phyloP scores from a whole-genome alignment of 2,888 invertebrate genomes.

The Drosophila demipolita region DNA sequence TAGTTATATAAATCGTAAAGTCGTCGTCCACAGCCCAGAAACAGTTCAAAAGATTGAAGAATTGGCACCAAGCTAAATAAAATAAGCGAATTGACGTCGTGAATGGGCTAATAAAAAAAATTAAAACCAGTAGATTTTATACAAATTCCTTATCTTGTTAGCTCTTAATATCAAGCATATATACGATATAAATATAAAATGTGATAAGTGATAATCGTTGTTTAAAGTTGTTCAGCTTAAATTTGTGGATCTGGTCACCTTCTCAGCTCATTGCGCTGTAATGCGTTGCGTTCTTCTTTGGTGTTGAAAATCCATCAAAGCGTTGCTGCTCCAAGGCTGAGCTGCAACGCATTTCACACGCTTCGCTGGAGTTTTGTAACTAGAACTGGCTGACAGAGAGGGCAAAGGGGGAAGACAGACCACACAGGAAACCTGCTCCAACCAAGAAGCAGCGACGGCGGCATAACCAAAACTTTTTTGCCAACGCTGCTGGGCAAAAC shows the following conservation, averaged over 20 bases:
- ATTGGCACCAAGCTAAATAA: not conserved
- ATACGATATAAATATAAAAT: constrained; percentile 21
- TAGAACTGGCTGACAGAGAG: constrained; percentile 69
- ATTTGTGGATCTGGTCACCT: constrained; percentile 45
- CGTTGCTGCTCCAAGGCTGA: constrained; percentile 58
- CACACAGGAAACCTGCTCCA: constrained; percentile 44
- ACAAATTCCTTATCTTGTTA: not conserved
- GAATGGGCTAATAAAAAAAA: not conserved
- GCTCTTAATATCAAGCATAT: constrained; percentile 13
- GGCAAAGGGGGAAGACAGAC: constrained; percentile 27
- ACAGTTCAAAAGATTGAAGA: not conserved
- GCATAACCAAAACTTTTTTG: constrained; percentile 60
- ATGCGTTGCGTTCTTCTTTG: constrained; percentile 43
- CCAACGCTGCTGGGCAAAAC: constrained; percentile 69
- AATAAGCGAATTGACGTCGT: not conserved
- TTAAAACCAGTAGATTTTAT: not conserved
- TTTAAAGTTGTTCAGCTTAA: constrained; percentile 30
- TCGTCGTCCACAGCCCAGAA: not conserved
- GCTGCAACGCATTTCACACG: constrained; percentile 77
- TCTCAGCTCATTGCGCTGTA: constrained; percentile 34
- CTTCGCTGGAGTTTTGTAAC: constrained; percentile 79
- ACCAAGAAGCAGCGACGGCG: constrained; percentile 30
- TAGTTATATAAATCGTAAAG: not conserved
- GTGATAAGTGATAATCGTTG: constrained; percentile 10
- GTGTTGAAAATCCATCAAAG: constrained; percentile 67